These are phyloP conservation scores for Pseudopleuronectes americanus DNA, from an alignment of 2,797 vertebrate genomes.

Conservation along the genomic window DNA sequence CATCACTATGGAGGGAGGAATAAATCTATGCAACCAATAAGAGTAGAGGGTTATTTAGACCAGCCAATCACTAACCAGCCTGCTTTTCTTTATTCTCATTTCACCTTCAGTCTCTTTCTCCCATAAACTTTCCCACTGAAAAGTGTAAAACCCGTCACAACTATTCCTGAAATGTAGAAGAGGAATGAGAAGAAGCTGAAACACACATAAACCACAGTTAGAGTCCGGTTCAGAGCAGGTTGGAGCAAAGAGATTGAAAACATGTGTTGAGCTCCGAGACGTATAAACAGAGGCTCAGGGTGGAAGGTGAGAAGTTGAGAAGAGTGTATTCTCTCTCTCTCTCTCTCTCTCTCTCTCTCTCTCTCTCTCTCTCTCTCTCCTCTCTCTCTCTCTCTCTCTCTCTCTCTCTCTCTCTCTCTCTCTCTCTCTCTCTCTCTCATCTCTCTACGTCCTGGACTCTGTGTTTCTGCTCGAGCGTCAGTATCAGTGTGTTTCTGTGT, in stretches of 20 bases:
- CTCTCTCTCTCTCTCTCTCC: not conserved
- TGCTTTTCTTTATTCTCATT: too few relatives aligned
- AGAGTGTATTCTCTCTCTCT: not conserved
- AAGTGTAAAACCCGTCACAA: not conserved
- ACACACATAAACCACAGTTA: slow-evolving; percentile 7
- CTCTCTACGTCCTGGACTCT: not conserved
- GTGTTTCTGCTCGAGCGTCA: not conserved
- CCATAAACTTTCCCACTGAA: too few relatives aligned
- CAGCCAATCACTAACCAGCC: too few relatives aligned
- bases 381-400: not conserved
- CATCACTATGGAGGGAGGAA: too few relatives aligned
- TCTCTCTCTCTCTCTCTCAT: not conserved
- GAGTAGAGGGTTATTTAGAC: too few relatives aligned
- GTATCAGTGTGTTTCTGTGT: slow-evolving; percentile 28
- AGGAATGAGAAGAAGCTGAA: slow-evolving; percentile 34
- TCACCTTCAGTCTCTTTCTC: too few relatives aligned
- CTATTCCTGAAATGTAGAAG: slow-evolving; percentile 1
- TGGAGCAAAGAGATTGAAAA: slow-evolving; percentile 28
- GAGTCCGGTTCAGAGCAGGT: not conserved
- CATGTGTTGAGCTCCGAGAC: slow-evolving; percentile 29
- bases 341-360: not conserved
- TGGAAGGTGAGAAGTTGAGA: not conserved
- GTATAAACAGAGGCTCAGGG: slow-evolving; percentile 18
- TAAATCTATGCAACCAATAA: too few relatives aligned
- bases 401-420: not conserved